phyloP scores from a whole-genome alignment of 2,113 vertebrate genomes.

The Ovis aries region ARS-UI_Ramb_v3.0 NC_056057.1:101406501-101407000 shows the following conservation, averaged over 20 bases:
- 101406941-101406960: background rate
- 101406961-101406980: background rate
- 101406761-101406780: background rate
- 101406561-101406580: background rate
- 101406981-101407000: background rate
- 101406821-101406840: background rate
- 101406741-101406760: background rate
- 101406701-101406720: background rate
- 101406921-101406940: background rate
- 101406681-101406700: background rate
- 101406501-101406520: background rate
- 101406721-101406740: background rate
- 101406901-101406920: accelerated
- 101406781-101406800: background rate
- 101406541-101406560: background rate
- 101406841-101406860: background rate
- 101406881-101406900: background rate
- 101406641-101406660: background rate
- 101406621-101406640: background rate
- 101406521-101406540: background rate
- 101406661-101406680: background rate
- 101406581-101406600: background rate
- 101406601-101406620: background rate
- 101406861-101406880: background rate
- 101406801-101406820: background rate